Percentiles rank a stretch among this genome's conserved stretches.
phyloP scores from a whole-genome alignment of 2,113 vertebrate genomes.

The Dascyllus trimaculatus region DNA sequence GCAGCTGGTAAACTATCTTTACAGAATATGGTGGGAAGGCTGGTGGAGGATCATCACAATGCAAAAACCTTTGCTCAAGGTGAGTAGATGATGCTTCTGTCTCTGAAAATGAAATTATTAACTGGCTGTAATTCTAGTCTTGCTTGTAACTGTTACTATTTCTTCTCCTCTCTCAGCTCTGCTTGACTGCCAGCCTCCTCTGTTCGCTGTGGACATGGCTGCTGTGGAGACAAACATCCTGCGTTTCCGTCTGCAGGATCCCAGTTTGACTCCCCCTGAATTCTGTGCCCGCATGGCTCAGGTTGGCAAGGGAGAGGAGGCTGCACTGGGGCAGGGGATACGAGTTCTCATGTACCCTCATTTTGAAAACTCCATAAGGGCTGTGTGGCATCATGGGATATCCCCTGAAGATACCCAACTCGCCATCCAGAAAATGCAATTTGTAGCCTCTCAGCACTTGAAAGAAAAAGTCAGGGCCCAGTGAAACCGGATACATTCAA shows the following conservation, averaged over 20 bases:
- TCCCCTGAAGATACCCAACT: slow-evolving; percentile 83
- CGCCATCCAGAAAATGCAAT: slow-evolving; percentile 84
- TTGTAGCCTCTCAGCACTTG: slow-evolving; percentile 76
- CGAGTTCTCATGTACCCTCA: slow-evolving; percentile 85
- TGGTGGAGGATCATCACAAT: slow-evolving; percentile 87
- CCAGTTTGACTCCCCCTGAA: slow-evolving; percentile 62
- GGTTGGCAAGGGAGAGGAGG: slow-evolving; percentile 79
- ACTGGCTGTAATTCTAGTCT: background rate
- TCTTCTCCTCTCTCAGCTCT: slow-evolving; percentile 62
- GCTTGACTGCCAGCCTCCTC: slow-evolving; percentile 65
- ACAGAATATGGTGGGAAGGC: slow-evolving; percentile 60
- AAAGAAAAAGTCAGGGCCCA: slow-evolving; percentile 29
- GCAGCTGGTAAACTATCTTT: slow-evolving; percentile 87
- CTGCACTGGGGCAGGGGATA: slow-evolving; percentile 69
- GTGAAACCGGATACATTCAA: slow-evolving; percentile 23
- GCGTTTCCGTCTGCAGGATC: slow-evolving; percentile 69
- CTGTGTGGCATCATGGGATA: slow-evolving; percentile 87
- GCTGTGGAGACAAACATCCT: slow-evolving; percentile 89
- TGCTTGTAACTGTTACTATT: background rate
- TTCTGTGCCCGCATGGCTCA: slow-evolving; percentile 84
- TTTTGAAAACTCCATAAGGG: slow-evolving; percentile 59
- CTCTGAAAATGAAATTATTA: background rate
- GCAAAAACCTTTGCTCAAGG: slow-evolving; percentile 87
- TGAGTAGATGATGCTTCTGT: slow-evolving; percentile 45
- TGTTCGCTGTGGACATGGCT: slow-evolving; percentile 79